Evolutionary conservation across 2,797 vertebrate species (phyloP).

Genomic region (Forpus xanthops): DNA sequence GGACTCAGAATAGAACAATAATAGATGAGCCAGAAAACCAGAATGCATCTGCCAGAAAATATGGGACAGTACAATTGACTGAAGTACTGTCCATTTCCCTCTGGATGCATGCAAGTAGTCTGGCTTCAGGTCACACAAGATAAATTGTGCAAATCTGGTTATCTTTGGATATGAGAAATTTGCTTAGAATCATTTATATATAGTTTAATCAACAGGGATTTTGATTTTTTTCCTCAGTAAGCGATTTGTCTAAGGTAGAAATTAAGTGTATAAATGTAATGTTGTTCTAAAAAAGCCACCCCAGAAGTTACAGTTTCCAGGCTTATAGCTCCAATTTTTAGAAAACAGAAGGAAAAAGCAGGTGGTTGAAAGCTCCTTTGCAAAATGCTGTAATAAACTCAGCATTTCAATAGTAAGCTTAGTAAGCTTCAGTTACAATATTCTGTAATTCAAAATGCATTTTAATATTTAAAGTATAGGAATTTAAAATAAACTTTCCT

Average conservation of each 20-base stretch:
- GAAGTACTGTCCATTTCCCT: constrained; percentile 9
- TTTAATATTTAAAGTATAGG: not conserved
- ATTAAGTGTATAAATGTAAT: not conserved
- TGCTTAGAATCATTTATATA: not conserved
- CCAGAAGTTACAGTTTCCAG: not conserved
- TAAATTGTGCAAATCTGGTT: not conserved
- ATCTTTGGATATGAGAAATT: not conserved
- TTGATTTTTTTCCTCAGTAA: not conserved
- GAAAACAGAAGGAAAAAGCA: not conserved
- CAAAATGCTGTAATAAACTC: not conserved
- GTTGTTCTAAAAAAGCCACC: not conserved
- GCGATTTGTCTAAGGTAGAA: not conserved
- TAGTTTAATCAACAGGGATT: not conserved
- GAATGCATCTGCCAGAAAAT: constrained; percentile 29
- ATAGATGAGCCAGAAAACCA: constrained; percentile 42
- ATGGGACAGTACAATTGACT: not conserved
- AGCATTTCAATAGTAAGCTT: not conserved
- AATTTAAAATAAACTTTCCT: not conserved
- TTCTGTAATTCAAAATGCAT: not conserved
- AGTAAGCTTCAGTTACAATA: not conserved
- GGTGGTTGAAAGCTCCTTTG: not conserved
- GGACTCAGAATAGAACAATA: constrained; percentile 42
- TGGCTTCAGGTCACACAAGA: not conserved
- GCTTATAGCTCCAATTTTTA: not conserved
- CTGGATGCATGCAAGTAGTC: not conserved